Evolutionary conservation across 2,888 invertebrate genomes (phyloP).

Genomic region (Rotaria sp.): DNA sequence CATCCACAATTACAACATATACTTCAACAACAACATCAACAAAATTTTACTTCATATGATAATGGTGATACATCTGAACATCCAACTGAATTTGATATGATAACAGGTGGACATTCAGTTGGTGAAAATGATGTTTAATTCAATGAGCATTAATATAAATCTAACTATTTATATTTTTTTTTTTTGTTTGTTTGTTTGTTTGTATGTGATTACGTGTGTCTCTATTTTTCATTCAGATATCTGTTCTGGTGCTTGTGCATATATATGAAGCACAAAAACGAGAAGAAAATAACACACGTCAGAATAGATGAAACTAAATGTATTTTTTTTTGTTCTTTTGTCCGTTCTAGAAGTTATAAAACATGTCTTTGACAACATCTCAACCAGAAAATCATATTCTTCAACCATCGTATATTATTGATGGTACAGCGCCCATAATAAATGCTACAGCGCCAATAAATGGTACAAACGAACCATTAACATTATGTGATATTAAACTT

Average conservation of each 20-base stretch:
- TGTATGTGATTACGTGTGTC: slow-evolving; percentile 1
- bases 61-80: not conserved
- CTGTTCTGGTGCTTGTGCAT: slow-evolving; percentile 11
- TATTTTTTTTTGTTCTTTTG: not conserved
- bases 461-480: not conserved
- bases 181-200: not conserved
- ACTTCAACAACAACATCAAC: not conserved
- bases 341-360: not conserved
- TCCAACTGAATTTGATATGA: not conserved
- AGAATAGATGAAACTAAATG: not conserved
- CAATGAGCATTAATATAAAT: not conserved
- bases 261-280: not conserved
- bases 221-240: slow-evolving; percentile 19
- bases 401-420: not conserved
- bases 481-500: not conserved
- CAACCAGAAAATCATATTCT: not conserved
- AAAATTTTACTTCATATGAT: not conserved
- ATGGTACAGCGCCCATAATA: not conserved
- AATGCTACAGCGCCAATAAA: not conserved
- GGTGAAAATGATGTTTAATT: not conserved
- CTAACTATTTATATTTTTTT: not conserved
- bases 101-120: not conserved
- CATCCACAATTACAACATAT: not conserved
- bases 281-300: not conserved
- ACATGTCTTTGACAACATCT: not conserved